Conservation (phyloP, 2,113 vertebrate species). For the Poecile atricapillus region DNA sequence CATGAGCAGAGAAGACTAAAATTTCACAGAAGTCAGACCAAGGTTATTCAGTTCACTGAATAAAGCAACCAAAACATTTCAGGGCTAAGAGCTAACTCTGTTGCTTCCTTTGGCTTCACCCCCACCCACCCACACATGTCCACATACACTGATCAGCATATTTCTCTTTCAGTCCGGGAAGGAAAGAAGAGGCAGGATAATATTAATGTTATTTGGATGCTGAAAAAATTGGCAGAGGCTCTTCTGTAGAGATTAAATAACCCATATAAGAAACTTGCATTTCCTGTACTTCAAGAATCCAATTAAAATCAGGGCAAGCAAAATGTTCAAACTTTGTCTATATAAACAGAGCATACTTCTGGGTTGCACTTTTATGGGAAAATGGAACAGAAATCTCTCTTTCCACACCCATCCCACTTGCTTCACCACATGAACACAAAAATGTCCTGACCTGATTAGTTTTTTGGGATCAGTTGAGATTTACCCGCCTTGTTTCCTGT, state of each 20-base stretch:
- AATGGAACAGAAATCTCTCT: not conserved
- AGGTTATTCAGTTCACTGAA: not conserved
- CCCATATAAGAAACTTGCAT: not conserved
- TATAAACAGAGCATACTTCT: not conserved
- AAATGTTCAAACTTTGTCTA: conserved; percentile 11
- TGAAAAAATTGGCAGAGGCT: conserved; percentile 1
- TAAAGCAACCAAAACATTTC: not conserved
- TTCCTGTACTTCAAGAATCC: not conserved
- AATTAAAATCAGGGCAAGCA: not conserved
- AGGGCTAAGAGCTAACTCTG: not conserved
- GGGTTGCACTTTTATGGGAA: not conserved
- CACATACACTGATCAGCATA: not conserved
- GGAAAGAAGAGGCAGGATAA: not conserved
- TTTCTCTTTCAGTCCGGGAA: conserved; percentile 14
- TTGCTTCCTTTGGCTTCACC: conserved; percentile 34
- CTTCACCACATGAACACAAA: not conserved
- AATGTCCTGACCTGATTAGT: conserved; percentile 33
- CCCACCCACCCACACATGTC: not conserved
- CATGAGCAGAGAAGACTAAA: not conserved
- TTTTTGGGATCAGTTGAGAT: conserved; percentile 14
- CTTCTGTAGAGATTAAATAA: not conserved
- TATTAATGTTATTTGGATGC: conserved; percentile 18
- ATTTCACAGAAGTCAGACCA: not conserved
- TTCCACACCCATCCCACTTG: not conserved
- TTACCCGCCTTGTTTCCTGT: conserved; percentile 51